Conservation (phyloP, 2,113 vertebrate species). For the Cinclus mexicanus region DNA sequence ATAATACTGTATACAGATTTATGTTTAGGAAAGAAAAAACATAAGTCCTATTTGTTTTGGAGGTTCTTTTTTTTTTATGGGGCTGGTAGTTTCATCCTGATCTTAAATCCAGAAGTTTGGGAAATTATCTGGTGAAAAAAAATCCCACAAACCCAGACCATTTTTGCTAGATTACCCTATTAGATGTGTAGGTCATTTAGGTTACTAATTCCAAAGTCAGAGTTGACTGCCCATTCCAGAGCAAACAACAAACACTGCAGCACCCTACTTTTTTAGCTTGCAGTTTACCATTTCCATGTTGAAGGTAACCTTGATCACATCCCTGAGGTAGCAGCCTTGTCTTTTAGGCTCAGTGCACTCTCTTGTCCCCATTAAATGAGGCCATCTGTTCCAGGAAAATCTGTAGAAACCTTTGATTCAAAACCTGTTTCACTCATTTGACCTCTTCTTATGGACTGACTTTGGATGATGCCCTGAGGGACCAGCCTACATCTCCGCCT, state of each 20-base stretch:
- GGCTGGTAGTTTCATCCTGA: background rate
- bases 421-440: background rate
- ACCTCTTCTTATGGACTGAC: background rate
- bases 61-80: background rate
- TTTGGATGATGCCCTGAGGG: background rate
- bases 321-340: background rate
- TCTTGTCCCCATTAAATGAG: background rate
- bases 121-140: background rate
- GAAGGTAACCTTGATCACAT: background rate
- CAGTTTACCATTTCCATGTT: background rate
- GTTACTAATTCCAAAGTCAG: background rate
- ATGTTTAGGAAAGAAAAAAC: background rate
- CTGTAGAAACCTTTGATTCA: background rate
- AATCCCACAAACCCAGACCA: accelerated
- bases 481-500: background rate
- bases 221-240: background rate
- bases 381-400: background rate
- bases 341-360: background rate
- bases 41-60: background rate
- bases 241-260: background rate
- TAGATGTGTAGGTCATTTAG: background rate
- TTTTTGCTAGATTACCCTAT: background rate
- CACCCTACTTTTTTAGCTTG: background rate
- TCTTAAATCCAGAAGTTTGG: background rate
- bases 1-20: background rate